A percentile compares a stretch with the other conserved stretches of the same genome.
Conservation (phyloP, 1,140 invertebrate species). For the Thaumatotibia leucotreta region DNA sequence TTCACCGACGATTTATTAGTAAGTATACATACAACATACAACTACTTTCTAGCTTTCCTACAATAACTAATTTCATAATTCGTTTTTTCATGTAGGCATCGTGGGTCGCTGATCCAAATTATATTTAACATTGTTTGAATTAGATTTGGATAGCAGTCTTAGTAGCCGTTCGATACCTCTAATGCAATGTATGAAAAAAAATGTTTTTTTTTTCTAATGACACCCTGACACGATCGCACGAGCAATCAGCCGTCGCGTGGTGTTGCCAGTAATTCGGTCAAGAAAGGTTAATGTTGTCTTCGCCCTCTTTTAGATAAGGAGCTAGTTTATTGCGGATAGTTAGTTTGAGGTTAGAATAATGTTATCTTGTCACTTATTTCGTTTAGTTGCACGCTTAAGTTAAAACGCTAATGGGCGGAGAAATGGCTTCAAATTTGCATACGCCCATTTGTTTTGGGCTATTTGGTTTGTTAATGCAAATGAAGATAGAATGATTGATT, state of each 20-base stretch:
- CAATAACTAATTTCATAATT: too few species aligned
- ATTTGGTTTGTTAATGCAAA: not conserved
- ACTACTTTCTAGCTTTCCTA: too few species aligned
- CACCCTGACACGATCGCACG: not conserved
- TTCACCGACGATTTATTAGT: too few species aligned
- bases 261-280: not conserved
- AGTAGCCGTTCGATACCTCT: too few species aligned
- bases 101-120: too few species aligned
- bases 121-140: too few species aligned
- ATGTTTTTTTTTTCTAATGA: slow-evolving; percentile 12
- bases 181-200: too few species aligned
- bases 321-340: not conserved
- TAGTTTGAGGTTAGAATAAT: not conserved
- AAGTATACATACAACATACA: too few species aligned
- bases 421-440: not conserved
- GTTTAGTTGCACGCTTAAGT: not conserved
- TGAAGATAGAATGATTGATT: not conserved
- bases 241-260: not conserved
- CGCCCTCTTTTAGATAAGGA: slow-evolving; percentile 16
- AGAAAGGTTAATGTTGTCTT: slow-evolving; percentile 30
- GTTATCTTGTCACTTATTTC: not conserved
- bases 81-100: too few species aligned
- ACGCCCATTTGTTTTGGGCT: not conserved
- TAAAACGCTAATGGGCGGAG: not conserved
- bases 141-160: too few species aligned